Evolutionary conservation across 2,113 vertebrate genomes (phyloP).

Genomic region (Brachirus orientalis): DNA sequence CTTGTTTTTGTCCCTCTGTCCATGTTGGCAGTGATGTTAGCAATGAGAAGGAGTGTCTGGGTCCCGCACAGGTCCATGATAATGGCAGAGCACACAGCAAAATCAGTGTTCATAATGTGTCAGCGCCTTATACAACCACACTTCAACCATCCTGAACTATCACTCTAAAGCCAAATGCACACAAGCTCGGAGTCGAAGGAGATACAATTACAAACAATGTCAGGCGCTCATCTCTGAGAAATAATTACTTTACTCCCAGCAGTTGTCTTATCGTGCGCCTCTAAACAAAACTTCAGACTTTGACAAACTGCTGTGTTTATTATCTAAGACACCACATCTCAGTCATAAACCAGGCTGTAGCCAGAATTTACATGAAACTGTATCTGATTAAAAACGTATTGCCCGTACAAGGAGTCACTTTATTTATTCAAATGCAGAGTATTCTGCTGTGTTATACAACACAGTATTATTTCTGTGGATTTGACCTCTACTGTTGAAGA

Average conservation of each 20-base stretch:
- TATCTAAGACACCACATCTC: slow-evolving; percentile 34
- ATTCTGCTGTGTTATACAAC: background rate
- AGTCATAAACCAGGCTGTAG: background rate
- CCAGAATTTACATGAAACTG: background rate
- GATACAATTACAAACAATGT: slow-evolving; percentile 46
- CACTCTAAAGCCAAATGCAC: background rate
- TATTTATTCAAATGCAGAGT: too few species aligned
- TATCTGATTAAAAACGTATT: slow-evolving; percentile 4
- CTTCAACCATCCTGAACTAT: too few species aligned
- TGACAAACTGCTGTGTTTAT: slow-evolving; percentile 51
- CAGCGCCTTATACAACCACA: too few species aligned
- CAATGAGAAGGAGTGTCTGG: too few species aligned
- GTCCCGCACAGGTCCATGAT: too few species aligned
- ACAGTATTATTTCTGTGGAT: background rate
- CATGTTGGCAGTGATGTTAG: too few species aligned
- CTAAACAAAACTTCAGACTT: slow-evolving; percentile 30
- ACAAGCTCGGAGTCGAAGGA: slow-evolving; percentile 7
- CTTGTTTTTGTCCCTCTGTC: too few species aligned
- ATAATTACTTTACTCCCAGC: slow-evolving; percentile 52
- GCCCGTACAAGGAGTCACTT: too few species aligned
- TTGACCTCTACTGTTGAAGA: background rate
- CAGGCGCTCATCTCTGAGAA: slow-evolving; percentile 42
- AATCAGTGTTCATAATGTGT: too few species aligned
- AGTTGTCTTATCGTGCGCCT: slow-evolving; percentile 42
- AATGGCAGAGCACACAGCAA: too few species aligned